These are phyloP conservation scores for Coturnix japonica DNA, from an alignment of 2,113 vertebrate species.

Conservation along the genomic window DNA sequence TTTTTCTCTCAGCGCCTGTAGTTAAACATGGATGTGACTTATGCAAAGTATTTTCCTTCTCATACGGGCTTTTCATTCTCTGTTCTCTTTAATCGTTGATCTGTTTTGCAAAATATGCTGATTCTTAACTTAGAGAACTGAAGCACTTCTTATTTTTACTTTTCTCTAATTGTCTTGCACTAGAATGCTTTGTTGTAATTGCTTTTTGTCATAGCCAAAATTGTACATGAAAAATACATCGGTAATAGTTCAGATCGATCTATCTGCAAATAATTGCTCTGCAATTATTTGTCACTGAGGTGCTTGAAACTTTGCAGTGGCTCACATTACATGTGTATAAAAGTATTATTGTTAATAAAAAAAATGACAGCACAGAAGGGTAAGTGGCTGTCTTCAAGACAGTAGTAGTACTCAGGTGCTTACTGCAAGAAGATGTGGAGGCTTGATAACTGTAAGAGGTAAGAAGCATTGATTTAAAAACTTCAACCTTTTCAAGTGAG, in stretches of 20 bases:
- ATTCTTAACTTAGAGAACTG: not conserved
- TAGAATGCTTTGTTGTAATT: not conserved
- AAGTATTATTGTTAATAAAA: not conserved
- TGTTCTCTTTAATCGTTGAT: not conserved
- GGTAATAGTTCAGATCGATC: not conserved
- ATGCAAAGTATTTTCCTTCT: not conserved
- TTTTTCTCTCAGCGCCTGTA: not conserved
- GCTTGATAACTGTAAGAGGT: not conserved
- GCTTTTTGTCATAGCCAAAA: not conserved
- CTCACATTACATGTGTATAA: not conserved
- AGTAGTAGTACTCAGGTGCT: not conserved
- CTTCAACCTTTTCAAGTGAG: not conserved
- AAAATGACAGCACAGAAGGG: not conserved
- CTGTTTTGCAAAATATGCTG: not conserved
- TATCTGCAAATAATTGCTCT: not conserved
- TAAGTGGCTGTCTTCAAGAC: not conserved
- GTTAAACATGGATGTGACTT: not conserved
- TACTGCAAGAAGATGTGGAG: not conserved
- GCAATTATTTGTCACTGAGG: not conserved
- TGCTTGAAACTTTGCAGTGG: not conserved
- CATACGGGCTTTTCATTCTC: not conserved
- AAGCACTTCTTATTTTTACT: not conserved
- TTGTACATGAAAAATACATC: fast-evolving
- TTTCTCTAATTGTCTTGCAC: not conserved
- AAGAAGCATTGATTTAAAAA: not conserved